These are phyloP conservation scores for Corythaixoides concolor DNA, from an alignment of 2,113 vertebrate genomes.

Conservation along the genomic window DNA sequence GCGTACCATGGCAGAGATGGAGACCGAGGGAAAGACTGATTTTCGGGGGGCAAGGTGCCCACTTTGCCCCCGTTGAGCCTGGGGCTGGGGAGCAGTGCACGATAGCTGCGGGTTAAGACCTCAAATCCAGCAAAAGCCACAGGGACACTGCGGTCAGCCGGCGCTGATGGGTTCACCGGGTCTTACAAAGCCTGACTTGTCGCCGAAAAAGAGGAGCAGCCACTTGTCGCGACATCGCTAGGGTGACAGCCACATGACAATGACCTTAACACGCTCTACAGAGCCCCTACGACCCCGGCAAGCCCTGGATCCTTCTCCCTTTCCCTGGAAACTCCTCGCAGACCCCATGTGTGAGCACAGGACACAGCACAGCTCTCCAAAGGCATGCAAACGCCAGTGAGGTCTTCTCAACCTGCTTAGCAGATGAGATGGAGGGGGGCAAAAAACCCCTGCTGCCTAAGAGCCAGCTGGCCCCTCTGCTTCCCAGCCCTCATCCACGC, in stretches of 20 bases:
- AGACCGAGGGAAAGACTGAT: not conserved
- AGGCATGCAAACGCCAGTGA: not conserved
- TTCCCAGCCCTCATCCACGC: not conserved
- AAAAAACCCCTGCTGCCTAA: not conserved
- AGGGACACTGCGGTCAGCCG: fast-evolving
- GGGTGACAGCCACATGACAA: fast-evolving
- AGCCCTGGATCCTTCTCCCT: not conserved
- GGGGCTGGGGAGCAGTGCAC: fast-evolving
- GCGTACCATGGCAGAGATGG: not conserved
- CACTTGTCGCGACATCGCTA: fast-evolving
- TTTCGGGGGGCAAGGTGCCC: not conserved
- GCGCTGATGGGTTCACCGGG: fast-evolving
- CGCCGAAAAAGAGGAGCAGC: fast-evolving
- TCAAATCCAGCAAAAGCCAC: not conserved
- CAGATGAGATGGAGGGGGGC: not conserved
- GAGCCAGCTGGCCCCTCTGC: not conserved
- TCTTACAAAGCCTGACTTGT: not conserved
- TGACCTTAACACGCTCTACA: fast-evolving
- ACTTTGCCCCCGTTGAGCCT: not conserved
- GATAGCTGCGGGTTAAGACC: not conserved
- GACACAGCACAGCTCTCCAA: not conserved
- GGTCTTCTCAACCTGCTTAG: not conserved
- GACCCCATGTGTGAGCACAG: fast-evolving
- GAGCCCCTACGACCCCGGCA: fast-evolving
- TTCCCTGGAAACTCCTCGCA: not conserved